Evolutionary conservation across 2,888 invertebrate genomes (phyloP), one percentile per base, ranked within the genome.

Genomic region (Agapostemon virescens): DNA sequence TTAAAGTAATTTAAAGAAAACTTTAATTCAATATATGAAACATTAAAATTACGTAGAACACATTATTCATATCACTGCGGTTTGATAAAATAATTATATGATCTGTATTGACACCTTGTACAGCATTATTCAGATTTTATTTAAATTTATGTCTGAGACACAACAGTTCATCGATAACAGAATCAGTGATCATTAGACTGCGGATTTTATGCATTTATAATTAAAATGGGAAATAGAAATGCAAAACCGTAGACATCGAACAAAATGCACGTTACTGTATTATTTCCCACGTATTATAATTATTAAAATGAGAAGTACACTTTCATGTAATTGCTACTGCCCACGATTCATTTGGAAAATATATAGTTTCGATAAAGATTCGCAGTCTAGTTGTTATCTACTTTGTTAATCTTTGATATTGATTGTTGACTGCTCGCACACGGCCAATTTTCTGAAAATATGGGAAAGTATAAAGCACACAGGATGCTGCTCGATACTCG

Each of bases 401-500:
- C 26, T 5, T 2, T 1, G 1, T 17, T 42, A 15, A 42, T 42
- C 1, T 4, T 26, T 6, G 23, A 26, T 55, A 55, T 13, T 15
- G 26, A 15, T 26, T 6, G 23, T 26, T 55, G 55, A 15, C 26
- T 6, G 20, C 45, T 55, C 33, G 30, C 20, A 15, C 52, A 23
- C 15, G 23, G 23, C 4, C 11, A 20, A n/a, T 61, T 30, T n/a
- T 52, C 66, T 33, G 30, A 58, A 55, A 72, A 72, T 36, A 49
- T 20, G 11, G 55, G 52, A 71, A 15, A 23, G 63, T 20, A 36
- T 30, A 17, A 26, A 52, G 26, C 30, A 9, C 55, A 30, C 30
- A 40, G 11, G 66, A 61, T 11, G 20, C 63, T 79, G 40, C 55
- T 58, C 71, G 76, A 74, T 68, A 77, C 26, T 49, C 26, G 55